Conservation (phyloP, 1,140 invertebrate species). For the Drosophila navojoa region DNA sequence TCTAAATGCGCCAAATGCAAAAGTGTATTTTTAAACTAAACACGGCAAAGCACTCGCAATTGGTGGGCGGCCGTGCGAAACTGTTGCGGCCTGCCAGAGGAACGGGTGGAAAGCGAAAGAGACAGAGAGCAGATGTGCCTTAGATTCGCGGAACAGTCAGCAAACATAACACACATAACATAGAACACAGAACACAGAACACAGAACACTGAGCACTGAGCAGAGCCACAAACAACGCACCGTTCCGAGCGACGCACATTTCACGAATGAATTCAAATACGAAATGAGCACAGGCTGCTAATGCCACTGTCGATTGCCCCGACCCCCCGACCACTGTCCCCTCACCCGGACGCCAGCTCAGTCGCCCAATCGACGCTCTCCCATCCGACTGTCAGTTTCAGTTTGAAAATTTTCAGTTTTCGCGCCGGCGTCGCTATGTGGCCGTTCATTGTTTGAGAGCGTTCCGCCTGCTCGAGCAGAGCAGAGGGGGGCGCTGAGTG, state of each 20-base stretch:
- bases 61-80: slow-evolving; percentile 10
- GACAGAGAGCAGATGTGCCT: neutral
- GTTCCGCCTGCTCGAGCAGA: neutral
- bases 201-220: slow-evolving; percentile 30
- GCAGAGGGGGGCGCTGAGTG: slow-evolving; percentile 8
- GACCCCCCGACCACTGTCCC: neutral
- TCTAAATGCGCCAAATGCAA: slow-evolving; percentile 20
- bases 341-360: neutral
- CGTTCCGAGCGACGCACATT: slow-evolving; percentile 76
- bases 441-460: neutral
- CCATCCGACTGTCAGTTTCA: slow-evolving; percentile 22
- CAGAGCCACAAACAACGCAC: slow-evolving; percentile 24
- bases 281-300: slow-evolving; percentile 68
- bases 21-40: slow-evolving; percentile 11
- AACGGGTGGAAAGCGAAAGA: neutral
- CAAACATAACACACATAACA: slow-evolving; percentile 44
- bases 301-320: slow-evolving; percentile 2
- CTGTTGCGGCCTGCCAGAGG: neutral
- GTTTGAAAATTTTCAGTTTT: slow-evolving; percentile 26
- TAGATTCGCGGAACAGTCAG: slow-evolving; percentile 7
- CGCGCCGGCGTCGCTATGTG: slow-evolving; percentile 36
- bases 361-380: neutral
- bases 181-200: slow-evolving; percentile 3
- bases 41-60: slow-evolving; percentile 9
- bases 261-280: slow-evolving; percentile 80